Evolutionary conservation across 1,140 invertebrate species (phyloP).

Genomic region (Dreissena rostriformis): DNA sequence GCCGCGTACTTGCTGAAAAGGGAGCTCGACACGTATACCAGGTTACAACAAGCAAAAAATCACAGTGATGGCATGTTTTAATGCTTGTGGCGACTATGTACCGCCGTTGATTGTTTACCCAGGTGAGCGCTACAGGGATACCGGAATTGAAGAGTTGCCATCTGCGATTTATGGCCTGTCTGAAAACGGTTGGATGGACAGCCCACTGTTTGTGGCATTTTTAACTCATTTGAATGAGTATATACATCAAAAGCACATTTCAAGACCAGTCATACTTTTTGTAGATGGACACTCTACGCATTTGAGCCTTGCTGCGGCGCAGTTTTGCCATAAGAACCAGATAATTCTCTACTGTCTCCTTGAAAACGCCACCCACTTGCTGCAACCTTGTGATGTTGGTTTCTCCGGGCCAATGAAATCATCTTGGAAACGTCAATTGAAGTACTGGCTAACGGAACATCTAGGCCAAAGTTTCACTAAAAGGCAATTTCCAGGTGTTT

Average conservation of each 20-base stretch:
- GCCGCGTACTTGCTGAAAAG: too few species aligned
- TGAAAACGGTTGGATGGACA: too few species aligned
- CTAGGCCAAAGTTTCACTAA: too few species aligned
- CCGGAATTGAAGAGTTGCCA: neutral
- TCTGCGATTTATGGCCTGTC: neutral
- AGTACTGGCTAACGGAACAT: too few species aligned
- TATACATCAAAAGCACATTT: neutral
- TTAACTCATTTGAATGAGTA: slow-evolving; percentile 12
- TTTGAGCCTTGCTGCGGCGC: neutral
- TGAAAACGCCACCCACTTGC: neutral
- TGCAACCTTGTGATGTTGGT: slow-evolving; percentile 25
- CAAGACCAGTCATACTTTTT: neutral
- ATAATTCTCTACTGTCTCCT: slow-evolving; percentile 12
- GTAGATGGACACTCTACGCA: neutral
- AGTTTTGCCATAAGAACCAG: neutral
- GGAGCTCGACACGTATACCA: too few species aligned
- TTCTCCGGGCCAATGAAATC: slow-evolving; percentile 22
- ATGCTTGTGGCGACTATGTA: too few species aligned
- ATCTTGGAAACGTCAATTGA: slow-evolving; percentile 17
- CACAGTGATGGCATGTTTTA: too few species aligned
- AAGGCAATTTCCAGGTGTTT: too few species aligned
- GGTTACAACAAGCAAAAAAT: too few species aligned
- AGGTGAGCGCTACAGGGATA: too few species aligned
- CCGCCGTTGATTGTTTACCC: too few species aligned
- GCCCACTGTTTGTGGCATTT: neutral